A percentile compares a stretch with the other conserved stretches of the same genome.
These are phyloP conservation scores for Laticauda colubrina DNA, from an alignment of 2,113 vertebrate genomes.

Conservation along the genomic window DNA sequence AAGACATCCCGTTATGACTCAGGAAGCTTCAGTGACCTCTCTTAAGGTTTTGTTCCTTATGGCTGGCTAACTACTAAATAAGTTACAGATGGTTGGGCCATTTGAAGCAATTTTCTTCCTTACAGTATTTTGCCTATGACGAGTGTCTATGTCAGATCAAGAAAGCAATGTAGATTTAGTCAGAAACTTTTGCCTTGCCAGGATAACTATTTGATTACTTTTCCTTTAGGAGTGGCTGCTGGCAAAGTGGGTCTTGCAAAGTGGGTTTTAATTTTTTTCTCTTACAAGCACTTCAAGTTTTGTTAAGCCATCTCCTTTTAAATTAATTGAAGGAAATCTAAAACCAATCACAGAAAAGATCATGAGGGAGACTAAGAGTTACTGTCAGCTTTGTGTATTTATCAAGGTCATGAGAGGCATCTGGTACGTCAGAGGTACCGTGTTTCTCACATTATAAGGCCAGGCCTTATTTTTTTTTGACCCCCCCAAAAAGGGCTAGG, in stretches of 20 bases:
- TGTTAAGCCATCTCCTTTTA: neutral
- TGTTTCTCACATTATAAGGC: no score
- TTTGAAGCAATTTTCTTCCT: neutral
- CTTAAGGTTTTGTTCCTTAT: neutral
- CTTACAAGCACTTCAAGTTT: neutral
- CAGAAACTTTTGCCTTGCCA: neutral
- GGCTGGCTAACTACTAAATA: neutral
- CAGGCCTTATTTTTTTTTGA: no score
- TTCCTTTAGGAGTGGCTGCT: neutral
- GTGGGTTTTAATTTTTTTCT: neutral
- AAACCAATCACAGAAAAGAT: neutral
- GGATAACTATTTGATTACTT: neutral
- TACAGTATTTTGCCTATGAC: constrained; percentile 6
- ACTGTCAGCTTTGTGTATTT: neutral
- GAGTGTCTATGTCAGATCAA: neutral
- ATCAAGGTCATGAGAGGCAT: neutral
- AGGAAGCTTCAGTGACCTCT: constrained; percentile 14
- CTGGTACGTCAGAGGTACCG: neutral
- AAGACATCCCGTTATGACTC: neutral
- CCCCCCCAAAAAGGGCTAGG: no score
- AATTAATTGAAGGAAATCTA: neutral
- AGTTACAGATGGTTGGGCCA: constrained; percentile 2
- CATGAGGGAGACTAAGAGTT: fast-evolving
- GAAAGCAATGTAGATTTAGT: neutral
- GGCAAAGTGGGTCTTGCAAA: neutral